Conservation (phyloP, 2,113 vertebrate species). For the Albula goreensis region DNA sequence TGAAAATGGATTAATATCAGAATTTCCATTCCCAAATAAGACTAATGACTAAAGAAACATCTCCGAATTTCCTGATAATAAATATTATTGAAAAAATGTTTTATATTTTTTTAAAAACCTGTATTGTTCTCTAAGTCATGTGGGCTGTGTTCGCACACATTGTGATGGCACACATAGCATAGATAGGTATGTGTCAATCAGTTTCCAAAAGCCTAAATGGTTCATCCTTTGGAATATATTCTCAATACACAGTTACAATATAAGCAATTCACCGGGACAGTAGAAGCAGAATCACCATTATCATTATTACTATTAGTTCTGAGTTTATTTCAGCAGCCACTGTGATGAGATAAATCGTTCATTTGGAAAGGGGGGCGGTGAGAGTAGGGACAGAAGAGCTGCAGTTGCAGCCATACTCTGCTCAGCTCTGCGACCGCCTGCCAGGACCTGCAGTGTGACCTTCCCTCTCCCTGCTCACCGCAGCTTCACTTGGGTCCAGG, state of each 20-base stretch:
- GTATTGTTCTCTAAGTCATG: too few relatives aligned
- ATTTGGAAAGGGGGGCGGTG: neutral
- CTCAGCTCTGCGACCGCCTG: neutral
- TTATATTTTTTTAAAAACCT: too few relatives aligned
- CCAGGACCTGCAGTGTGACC: neutral
- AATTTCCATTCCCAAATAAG: neutral
- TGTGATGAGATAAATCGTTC: neutral
- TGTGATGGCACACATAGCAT: too few relatives aligned
- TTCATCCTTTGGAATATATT: neutral
- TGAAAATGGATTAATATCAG: neutral
- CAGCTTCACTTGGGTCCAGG: neutral
- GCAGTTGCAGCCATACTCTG: neutral
- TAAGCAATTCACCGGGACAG: neutral
- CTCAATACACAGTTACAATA: neutral
- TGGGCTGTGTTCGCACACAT: too few relatives aligned
- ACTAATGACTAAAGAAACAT: too few relatives aligned
- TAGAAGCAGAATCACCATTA: neutral
- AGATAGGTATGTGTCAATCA: too few relatives aligned
- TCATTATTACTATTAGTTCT: neutral
- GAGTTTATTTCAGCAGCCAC: neutral
- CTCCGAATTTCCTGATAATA: too few relatives aligned
- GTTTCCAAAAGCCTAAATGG: too few relatives aligned
- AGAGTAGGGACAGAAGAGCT: too few relatives aligned
- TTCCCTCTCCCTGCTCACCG: neutral
- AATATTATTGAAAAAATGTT: too few relatives aligned